Evolutionary conservation across 1,140 invertebrate genomes (phyloP).

Genomic region (Drosophila fuyamai): DNA sequence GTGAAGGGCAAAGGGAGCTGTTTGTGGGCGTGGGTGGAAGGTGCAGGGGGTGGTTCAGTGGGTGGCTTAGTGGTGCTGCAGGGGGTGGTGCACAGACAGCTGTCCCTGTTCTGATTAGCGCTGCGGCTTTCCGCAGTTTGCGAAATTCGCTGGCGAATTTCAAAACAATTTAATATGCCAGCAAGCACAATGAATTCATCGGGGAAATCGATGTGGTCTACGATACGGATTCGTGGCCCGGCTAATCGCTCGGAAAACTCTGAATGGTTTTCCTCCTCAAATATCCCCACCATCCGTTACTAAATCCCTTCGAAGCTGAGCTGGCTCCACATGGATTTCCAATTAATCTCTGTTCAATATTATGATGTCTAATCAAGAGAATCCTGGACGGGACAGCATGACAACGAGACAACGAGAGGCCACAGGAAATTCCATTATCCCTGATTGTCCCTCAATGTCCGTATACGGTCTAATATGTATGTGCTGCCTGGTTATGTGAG

Average conservation of each 20-base stretch:
- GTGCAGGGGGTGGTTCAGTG: conserved; percentile 6
- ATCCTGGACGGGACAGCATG: conserved; percentile 29
- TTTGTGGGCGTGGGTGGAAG: conserved; percentile 8
- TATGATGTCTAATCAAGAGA: conserved; percentile 59
- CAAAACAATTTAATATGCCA: conserved; percentile 40
- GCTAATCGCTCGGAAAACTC: conserved; percentile 38
- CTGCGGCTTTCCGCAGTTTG: conserved; percentile 36
- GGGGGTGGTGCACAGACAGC: conserved; percentile 10
- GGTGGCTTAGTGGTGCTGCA: conserved; percentile 4
- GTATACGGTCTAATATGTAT: conserved; percentile 13
- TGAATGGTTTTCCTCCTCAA: conserved; percentile 16
- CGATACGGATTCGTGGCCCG: conserved; percentile 8
- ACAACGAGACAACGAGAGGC: conserved; percentile 33
- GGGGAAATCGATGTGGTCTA: conserved; percentile 21
- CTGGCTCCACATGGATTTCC: conserved; percentile 22
- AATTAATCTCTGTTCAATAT: conserved; percentile 59
- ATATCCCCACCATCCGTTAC: conserved; percentile 4
- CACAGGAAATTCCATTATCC: conserved; percentile 47
- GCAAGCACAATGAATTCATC: conserved; percentile 7
- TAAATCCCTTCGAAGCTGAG: conserved; percentile 6
- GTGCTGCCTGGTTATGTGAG: conserved; percentile 47
- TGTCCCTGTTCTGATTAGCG: conserved; percentile 44
- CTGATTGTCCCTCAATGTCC: not conserved
- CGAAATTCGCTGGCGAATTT: conserved; percentile 35
- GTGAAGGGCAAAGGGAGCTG: conserved; percentile 36